Base-by-base conservation (phyloP, 2,888 invertebrate species). In the Acronicta psi region DNA sequence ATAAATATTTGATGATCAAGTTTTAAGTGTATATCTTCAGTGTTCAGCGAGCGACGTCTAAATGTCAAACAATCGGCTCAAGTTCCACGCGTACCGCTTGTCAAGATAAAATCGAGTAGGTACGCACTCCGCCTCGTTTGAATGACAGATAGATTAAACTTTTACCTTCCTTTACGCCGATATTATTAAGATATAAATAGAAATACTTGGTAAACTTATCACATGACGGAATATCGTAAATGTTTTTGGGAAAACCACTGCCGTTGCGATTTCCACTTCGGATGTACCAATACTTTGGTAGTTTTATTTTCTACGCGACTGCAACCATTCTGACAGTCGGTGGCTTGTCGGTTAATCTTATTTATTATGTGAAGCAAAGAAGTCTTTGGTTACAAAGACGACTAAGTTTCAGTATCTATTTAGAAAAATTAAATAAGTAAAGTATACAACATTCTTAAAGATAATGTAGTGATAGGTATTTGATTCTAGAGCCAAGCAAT, bases 81-180 rank as follows among this genome's bases (percentile, higher is more conserved):
- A 83, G 73, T 82, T 80, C 59, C 51, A 63, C 67, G 67, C 69
- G 69, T 59, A 69, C 45, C 64, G 54, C 76, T 79, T 79, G 81
- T 79, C 82, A 80, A 80, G 83, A 82, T 81, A 82, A 80, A 77
- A 75, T 79, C 65, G 69, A 74, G 66, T 73, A 68, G 67, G 56
- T 45, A 61, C 47, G 67, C 59, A 69, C 52, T 75, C 68, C 58
- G 44, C 38, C 25, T 34, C 62, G 56, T 66, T 77, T 74, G 72
- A 85, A 71, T 77, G 81, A 78, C 82, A 75, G 79, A 67, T 49
- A 75, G 72, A 82, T 84, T 81, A 79, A 84, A 81, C 74, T 79
- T 80, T 76, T 68, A 75, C 50, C 63, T 68, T 72, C 61, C 50
- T 54, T 59, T 44, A 65, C 64, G 64, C 44, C 20, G 56, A 63